Evolutionary conservation across 2,113 vertebrate genomes (phyloP), one percentile per base, ranked within the genome.

Genomic region (Macrotis lagotis): DNA sequence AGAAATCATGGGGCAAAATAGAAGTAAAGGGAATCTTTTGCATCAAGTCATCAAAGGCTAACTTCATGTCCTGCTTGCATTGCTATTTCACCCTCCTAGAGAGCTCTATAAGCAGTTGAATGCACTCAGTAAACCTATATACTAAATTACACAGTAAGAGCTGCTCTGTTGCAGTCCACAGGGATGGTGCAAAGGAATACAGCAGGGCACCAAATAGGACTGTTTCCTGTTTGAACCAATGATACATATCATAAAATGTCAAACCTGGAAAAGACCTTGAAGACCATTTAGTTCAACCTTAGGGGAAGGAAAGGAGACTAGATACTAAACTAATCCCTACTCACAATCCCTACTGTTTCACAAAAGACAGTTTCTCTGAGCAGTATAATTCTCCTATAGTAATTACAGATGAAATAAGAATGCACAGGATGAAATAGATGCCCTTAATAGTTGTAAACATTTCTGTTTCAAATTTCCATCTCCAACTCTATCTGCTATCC

Each of bases 21-120:
- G 31, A 92, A 96, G 74, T 26, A 88, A 90, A 49, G 50, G 3
- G 88, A 95, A 28, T 48, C 44, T 93, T 92, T 83, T 89, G 31
- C 92, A 93, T 95, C 91, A 94, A 44, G 92, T 90, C 92, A 93
- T 90, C 95, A 93, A 94, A 94, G 96, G 53, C 97, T 90, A 74
- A 83, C 91, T 91, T 96, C 92, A 2, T 91, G 59, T 55, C 92
- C 90, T 3, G 16, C 48, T 96, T 95, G 88, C 95, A 90, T 95
- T 95, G 92, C 83, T 94, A 47, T 51, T 48, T 66, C 25, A 51
- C 89, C 92, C 59, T 90, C 90, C 22, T 55, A 74, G 51, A 48
- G 90, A 89, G 83, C 44, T 93, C 52, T 94, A 93, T 91, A 94
- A 53, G 53, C 92, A 92, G 91, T 92, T 95, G 96, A 96, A 94